Conservation (phyloP, 2,113 vertebrate genomes). For the Ptyas mucosa region DNA sequence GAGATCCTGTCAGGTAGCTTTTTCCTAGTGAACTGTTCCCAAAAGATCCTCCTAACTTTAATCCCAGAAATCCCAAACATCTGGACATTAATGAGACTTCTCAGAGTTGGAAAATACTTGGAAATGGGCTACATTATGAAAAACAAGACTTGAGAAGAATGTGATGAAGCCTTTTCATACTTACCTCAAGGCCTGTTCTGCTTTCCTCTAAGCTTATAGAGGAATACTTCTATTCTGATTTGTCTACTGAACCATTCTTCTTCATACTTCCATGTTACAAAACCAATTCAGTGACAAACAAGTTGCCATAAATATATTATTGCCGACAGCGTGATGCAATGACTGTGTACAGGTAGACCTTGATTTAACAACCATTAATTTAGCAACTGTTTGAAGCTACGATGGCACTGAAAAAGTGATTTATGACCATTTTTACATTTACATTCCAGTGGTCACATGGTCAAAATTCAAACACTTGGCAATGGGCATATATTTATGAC, state of each 20-base stretch:
- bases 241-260: neutral
- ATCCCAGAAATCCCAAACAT: neutral
- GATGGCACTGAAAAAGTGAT: neutral
- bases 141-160: neutral
- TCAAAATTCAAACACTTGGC: neutral
- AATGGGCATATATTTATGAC: neutral
- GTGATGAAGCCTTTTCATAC: too few species aligned
- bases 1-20: neutral
- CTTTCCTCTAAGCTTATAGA: neutral
- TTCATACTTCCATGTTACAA: neutral
- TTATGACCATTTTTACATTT: neutral
- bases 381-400: neutral
- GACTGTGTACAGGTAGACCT: neutral
- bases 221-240: neutral
- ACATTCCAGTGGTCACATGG: neutral
- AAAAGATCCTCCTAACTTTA: neutral
- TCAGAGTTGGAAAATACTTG: neutral
- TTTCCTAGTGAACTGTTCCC: neutral
- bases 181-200: neutral
- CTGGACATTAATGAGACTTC: neutral
- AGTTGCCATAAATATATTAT: neutral
- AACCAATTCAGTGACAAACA: neutral
- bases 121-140: neutral
- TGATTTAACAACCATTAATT: neutral
- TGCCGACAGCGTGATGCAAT: neutral